Conservation (phyloP, 1,140 invertebrate genomes). For the Ericerus pela region DNA sequence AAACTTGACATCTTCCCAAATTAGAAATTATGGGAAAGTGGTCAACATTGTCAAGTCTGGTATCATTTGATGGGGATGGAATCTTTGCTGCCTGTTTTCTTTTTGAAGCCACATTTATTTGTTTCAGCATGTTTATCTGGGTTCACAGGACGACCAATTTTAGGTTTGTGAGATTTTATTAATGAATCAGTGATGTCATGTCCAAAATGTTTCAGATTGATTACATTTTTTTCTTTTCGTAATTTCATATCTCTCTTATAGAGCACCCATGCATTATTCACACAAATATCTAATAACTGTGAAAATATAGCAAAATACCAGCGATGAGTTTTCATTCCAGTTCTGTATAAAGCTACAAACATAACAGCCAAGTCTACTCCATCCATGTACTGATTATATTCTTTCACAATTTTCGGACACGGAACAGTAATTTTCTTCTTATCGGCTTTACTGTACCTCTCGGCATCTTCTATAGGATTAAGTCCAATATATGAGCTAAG, state of each 20-base stretch:
- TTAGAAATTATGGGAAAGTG: not conserved
- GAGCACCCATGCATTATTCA: slow-evolving; percentile 13
- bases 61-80: not conserved
- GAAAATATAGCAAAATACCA: slow-evolving; percentile 22
- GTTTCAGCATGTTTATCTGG: not conserved
- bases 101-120: not conserved
- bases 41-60: not conserved
- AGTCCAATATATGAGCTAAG: slow-evolving; percentile 28
- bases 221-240: not conserved
- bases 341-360: slow-evolving; percentile 30
- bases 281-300: slow-evolving; percentile 6
- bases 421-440: slow-evolving; percentile 27
- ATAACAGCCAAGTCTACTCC: slow-evolving; percentile 32
- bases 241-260: not conserved
- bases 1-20: not conserved
- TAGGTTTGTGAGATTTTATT: not conserved
- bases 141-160: not conserved
- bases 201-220: slow-evolving; percentile 4
- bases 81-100: not conserved
- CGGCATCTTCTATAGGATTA: slow-evolving; percentile 26
- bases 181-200: slow-evolving; percentile 1
- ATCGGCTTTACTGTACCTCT: slow-evolving; percentile 25
- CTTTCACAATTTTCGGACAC: slow-evolving; percentile 30
- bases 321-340: slow-evolving; percentile 15
- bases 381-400: slow-evolving; percentile 31